phyloP scores from a whole-genome alignment of 2,888 invertebrate genomes.

The Luperina nickerlii region DNA sequence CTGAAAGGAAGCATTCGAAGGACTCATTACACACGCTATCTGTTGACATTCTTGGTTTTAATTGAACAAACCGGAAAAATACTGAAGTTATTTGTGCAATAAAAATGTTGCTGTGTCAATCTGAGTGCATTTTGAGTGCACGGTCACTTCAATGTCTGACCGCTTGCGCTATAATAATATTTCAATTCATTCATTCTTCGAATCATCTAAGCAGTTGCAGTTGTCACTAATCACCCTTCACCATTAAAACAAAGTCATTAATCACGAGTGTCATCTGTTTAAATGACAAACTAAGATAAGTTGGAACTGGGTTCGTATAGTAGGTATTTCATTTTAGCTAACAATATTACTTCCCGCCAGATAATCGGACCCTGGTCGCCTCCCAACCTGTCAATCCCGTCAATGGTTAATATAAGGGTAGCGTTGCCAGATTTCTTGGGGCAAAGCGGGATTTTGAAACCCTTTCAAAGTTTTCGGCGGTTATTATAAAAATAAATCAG shows the following conservation, averaged over 20 bases:
- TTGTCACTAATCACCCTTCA: conserved; percentile 38
- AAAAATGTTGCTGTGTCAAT: background rate
- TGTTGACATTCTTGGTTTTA: background rate
- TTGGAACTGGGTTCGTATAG: background rate
- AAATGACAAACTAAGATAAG: background rate
- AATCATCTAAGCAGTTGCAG: conserved; percentile 15
- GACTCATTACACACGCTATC: no score
- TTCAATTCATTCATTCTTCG: conserved; percentile 29
- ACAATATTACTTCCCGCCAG: background rate
- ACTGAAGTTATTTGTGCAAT: background rate
- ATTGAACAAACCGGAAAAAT: background rate
- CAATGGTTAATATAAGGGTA: no score
- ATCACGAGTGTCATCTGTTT: background rate
- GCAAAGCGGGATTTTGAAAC: no score
- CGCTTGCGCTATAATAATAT: background rate
- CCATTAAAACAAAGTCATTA: background rate
- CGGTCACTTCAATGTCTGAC: conserved; percentile 15
- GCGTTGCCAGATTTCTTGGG: no score
- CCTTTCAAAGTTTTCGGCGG: no score
- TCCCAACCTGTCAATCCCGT: background rate
- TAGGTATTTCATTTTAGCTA: background rate
- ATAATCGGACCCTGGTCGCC: background rate
- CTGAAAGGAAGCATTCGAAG: conserved; percentile 3
- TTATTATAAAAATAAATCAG: no score
- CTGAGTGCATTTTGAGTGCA: conserved; percentile 51